These are phyloP conservation scores for Amia ocellicauda DNA, from an alignment of 2,113 vertebrate species.

Conservation along the genomic window DNA sequence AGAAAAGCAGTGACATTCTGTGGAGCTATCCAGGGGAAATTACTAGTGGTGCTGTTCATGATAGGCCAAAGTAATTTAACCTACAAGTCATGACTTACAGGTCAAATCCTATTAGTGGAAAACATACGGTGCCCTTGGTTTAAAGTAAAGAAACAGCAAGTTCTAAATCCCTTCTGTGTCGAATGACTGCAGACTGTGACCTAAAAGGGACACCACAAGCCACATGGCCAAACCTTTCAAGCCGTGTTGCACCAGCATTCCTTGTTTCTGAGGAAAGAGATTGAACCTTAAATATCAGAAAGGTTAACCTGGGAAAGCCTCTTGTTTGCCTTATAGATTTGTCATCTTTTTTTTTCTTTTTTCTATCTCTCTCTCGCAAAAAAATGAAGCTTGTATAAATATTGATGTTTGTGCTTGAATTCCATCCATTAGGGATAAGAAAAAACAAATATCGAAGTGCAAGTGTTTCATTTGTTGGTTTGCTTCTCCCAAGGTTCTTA, in stretches of 20 bases:
- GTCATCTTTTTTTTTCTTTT: no score
- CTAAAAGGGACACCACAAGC: not conserved
- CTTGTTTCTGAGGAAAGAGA: not conserved
- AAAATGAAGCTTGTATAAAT: no score
- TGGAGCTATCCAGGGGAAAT: not conserved
- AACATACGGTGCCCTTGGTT: not conserved
- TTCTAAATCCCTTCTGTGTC: not conserved
- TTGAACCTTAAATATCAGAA: no score
- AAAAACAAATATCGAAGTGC: no score
- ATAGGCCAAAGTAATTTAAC: not conserved
- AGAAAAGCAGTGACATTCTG: no score
- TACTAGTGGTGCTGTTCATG: not conserved
- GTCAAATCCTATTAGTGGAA: constrained; percentile 1
- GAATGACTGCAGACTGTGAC: not conserved
- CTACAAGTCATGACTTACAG: not conserved
- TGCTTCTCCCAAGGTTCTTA: no score
- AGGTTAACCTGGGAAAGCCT: no score
- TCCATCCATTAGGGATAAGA: no score
- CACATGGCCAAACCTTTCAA: not conserved
- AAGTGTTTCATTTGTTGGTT: no score
- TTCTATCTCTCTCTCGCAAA: no score
- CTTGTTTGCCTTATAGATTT: no score
- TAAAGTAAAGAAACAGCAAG: not conserved
- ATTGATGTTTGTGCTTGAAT: no score
- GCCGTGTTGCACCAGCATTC: not conserved